Evolutionary conservation across 2,888 invertebrate species (phyloP), one percentile per base, ranked within the genome.

Genomic region (Cephus runcator): DNA sequence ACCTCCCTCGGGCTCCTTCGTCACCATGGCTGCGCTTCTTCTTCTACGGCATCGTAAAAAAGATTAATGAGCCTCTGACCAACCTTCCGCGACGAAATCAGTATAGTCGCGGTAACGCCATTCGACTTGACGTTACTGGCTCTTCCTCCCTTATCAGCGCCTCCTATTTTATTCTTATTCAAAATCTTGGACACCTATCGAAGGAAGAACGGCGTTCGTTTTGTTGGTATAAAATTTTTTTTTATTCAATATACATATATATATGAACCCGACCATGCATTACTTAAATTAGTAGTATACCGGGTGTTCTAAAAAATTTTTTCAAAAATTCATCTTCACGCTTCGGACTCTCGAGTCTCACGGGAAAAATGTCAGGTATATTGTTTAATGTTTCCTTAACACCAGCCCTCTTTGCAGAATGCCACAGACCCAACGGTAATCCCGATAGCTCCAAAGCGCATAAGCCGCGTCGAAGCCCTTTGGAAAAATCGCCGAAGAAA

Each of bases 51-150:
- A 82, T 34, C 34, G 74, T 74, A 88, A 90, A 90, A 90, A 90
- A 90, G 90, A 90, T 90, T 90, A 90, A 90, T 88, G 89, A 88
- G 81, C 83, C 74, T 74, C 77, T 71, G 56, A 56, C 56, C 56
- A 56, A 56, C 56, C 56, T 56, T 56, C 23, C 56, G 56, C 56
- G 56, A 56, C 56, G 56, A 56, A 56, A 56, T 56, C 56, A 56
- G 23, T 56, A 23, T 23, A 56, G 56, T 15, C 56, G 23, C 56
- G 56, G 56, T 56, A 56, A 56, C 56, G 23, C 56, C 23, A 23
- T 56, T 56, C 23, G 56, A 56, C 56, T 56, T 56, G 9, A 56
- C 23, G 77, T 75, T 79, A 77, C 73, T 79, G 79, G 77, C 78
- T 77, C 79, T 76, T 68, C 34, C 73, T n/a, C 75, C 77, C 76